A percentile compares a stretch with the other conserved stretches of the same genome.
These are phyloP conservation scores for Beroe ovata DNA, from an alignment of 37 sponge, comb jelly and placozoan species.

Conservation along the genomic window DNA sequence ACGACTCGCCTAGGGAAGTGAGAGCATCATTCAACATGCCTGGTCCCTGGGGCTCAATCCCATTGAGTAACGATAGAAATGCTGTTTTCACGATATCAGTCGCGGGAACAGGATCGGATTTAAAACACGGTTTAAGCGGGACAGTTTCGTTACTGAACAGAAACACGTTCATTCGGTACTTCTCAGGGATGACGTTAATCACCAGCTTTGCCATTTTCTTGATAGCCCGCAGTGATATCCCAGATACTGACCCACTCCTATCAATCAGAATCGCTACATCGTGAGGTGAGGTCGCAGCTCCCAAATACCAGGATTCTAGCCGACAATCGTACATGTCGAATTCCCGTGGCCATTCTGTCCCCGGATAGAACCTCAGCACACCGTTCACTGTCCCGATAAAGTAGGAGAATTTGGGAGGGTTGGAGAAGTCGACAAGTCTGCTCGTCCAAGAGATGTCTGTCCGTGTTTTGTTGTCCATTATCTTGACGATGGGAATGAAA, in stretches of 20 bases:
- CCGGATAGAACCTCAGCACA: slow-evolving; percentile 62
- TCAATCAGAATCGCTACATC: slow-evolving; percentile 31
- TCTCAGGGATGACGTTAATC: slow-evolving; percentile 16
- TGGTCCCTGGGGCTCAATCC: slow-evolving; percentile 4
- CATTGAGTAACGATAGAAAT: background rate
- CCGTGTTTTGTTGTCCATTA: background rate
- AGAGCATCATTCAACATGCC: slow-evolving; percentile 38
- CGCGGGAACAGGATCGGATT: slow-evolving; percentile 7
- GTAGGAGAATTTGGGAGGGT: background rate
- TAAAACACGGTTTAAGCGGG: slow-evolving; percentile 11
- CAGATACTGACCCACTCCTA: slow-evolving; percentile 21
- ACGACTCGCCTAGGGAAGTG: background rate
- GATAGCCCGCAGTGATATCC: slow-evolving; percentile 39
- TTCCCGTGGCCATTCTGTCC: slow-evolving; percentile 15
- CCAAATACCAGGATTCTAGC: slow-evolving; percentile 11
- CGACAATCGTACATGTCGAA: slow-evolving; percentile 65
- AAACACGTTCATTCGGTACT: slow-evolving; percentile 22
- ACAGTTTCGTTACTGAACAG: slow-evolving; percentile 50
- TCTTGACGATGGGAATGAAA: slow-evolving; percentile 25
- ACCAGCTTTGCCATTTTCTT: slow-evolving; percentile 54
- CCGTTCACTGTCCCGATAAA: slow-evolving; percentile 59
- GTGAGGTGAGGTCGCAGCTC: slow-evolving; percentile 5
- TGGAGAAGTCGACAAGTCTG: background rate
- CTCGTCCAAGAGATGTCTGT: slow-evolving; percentile 29
- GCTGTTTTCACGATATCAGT: background rate